These are phyloP conservation scores for Amphiura filiformis DNA, from an alignment of 35 echinoderm and acorn worm species.

Conservation along the genomic window DNA sequence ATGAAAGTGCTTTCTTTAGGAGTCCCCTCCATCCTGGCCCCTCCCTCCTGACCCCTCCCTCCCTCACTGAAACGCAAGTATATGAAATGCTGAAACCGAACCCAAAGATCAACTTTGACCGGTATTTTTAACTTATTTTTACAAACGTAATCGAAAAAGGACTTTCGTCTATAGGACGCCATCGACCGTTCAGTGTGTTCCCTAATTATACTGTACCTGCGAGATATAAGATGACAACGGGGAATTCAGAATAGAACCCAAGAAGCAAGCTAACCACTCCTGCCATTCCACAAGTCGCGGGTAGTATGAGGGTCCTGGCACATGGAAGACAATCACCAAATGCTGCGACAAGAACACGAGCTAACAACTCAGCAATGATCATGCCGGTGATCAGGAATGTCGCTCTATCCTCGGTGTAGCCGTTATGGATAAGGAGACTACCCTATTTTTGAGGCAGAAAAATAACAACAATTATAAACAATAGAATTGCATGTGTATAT, in stretches of 20 bases:
- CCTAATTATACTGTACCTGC: no score
- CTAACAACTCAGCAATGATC: background rate
- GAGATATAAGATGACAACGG: background rate
- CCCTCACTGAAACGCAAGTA: no score
- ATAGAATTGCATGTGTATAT: no score
- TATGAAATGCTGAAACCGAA: no score
- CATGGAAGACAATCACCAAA: background rate
- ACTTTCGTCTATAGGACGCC: no score
- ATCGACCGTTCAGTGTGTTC: no score
- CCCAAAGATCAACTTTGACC: no score
- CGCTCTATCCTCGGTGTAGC: background rate
- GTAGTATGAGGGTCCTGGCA: background rate
- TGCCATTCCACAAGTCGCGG: background rate
- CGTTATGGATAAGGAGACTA: background rate
- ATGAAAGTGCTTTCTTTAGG: no score
- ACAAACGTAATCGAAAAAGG: no score
- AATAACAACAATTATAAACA: background rate
- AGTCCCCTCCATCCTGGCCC: no score
- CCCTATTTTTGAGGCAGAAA: background rate
- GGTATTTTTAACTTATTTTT: no score
- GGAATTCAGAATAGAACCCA: background rate
- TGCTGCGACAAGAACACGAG: background rate
- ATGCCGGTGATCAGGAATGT: background rate
- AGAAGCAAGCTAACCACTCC: background rate
- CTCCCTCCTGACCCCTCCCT: no score